Evolutionary conservation across 2,888 invertebrate genomes (phyloP).

Genomic region (Serripes groenlandicus): DNA sequence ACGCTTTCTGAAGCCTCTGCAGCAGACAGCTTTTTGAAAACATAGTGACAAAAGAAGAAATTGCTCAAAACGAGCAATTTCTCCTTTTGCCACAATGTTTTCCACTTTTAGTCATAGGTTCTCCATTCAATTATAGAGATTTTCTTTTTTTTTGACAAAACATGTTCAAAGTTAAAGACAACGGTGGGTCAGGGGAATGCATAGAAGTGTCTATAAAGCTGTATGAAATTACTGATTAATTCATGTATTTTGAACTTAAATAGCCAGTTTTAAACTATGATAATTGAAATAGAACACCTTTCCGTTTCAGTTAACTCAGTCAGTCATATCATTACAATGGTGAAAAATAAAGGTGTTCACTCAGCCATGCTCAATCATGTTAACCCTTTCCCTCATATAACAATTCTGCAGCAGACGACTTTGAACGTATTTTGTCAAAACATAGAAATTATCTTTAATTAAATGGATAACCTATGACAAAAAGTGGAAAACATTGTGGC

Average conservation of each 20-base stretch:
- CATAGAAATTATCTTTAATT: background rate
- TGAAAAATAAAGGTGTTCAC: background rate
- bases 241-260: background rate
- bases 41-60: background rate
- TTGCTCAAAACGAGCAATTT: background rate
- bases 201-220: too few relatives aligned
- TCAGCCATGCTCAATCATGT: background rate
- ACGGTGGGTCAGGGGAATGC: too few relatives aligned
- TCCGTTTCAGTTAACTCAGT: background rate
- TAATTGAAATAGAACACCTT: slow-evolving; percentile 3
- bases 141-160: too few relatives aligned
- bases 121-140: too few relatives aligned
- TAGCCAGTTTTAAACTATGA: background rate
- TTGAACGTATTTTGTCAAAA: background rate
- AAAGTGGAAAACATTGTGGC: background rate
- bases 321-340: background rate
- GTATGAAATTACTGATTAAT: background rate
- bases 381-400: background rate
- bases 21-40: background rate
- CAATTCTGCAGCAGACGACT: background rate
- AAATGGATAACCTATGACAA: too few relatives aligned
- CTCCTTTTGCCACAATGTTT: background rate
- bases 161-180: too few relatives aligned
- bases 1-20: background rate
- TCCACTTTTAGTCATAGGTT: too few relatives aligned